phyloP scores from a whole-genome alignment of 2,888 invertebrate species.

The Lordiphosa fenestrarum region DNA sequence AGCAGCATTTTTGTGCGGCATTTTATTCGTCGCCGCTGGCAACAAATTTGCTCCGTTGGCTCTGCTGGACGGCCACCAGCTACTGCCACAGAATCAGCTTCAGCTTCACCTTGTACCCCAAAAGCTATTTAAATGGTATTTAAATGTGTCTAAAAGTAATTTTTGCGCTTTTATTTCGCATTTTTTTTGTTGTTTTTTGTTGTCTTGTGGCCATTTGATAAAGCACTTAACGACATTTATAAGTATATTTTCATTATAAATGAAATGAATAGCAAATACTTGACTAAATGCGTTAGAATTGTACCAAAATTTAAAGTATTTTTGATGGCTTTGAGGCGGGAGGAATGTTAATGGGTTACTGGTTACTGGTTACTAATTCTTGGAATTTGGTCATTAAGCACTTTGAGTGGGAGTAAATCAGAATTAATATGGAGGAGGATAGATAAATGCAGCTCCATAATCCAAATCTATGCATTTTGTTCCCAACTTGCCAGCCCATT shows the following conservation, averaged over 20 bases:
- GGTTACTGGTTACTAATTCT: constrained; percentile 4
- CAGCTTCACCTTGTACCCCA: constrained; percentile 71
- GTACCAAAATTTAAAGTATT: constrained; percentile 2
- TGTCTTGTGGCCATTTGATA: constrained; percentile 18
- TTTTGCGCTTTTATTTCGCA: constrained; percentile 59
- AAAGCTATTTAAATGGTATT: constrained; percentile 76
- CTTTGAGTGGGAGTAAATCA: too few species aligned
- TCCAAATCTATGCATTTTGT: too few species aligned
- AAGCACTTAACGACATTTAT: constrained; percentile 50
- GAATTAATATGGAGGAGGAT: too few species aligned
- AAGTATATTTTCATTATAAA: constrained; percentile 48
- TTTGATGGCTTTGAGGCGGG: constrained; percentile 12
- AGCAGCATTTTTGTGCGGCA: constrained; percentile 73
- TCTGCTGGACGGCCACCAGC: constrained; percentile 5
- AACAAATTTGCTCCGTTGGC: constrained; percentile 54
- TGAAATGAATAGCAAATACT: constrained; percentile 39
- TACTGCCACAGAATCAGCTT: constrained; percentile 5
- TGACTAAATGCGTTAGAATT: constrained; percentile 53
- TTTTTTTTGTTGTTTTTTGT: constrained; percentile 24
- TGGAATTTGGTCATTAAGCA: too few species aligned
- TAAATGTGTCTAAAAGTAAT: constrained; percentile 76
- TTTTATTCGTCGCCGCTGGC: constrained; percentile 71
- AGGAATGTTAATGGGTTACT: constrained; percentile 24
- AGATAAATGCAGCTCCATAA: too few species aligned
- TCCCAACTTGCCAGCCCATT: too few species aligned